Base-by-base conservation (phyloP, 2,113 vertebrate genomes). In the Theristicus caerulescens region DNA sequence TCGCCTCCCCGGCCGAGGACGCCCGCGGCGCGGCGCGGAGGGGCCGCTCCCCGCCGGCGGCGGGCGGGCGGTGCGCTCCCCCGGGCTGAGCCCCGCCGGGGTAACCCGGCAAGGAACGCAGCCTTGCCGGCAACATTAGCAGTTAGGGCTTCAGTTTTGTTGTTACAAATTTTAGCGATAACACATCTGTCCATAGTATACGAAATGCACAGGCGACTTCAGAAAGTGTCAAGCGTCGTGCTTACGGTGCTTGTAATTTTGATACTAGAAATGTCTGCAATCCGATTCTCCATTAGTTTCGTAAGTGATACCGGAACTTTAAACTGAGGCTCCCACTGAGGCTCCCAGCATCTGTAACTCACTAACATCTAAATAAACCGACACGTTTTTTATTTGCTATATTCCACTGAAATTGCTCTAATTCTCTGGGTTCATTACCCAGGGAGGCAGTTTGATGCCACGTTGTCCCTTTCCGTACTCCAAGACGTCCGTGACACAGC, bases 151-250 rank as follows among this genome's bases (percentile, higher is more conserved):
- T 10, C 13, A 5, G 46, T 2, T 9, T 4, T 5, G 24, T 6
- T 6, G 4, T 13, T 6, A 5, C 24, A 6, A 2, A 2, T 10
- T 5, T 14, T 7, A 10, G 25, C 67, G 10, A 2, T 6, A 12
- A 7, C 22, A 3, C 44, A 2, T 69, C 44, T n/a, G 44, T 4
- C 44, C 34, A 1, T 6, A 9, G 46, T 2, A 3, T 9, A 7
- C 9, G 3, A 15, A 15, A 15, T 3, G 29, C 64, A 15, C 9
- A 2, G 19, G 40, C 64, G 15, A 3, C 46, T 27, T 7, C 67
- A 2, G 46, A 14, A 14, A 19, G 10, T 1, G 67, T 3, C 2
- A 11, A 11, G 40, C 2, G 3, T 6, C 29, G 19, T 3, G 34
- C 34, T 21, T 16, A 7, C 10, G 42, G 44, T 7, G 61, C 49